Percentiles rank a stretch among this genome's conserved stretches.
phyloP scores from a whole-genome alignment of 2,888 invertebrate species.

The Coremacera marginata region DNA sequence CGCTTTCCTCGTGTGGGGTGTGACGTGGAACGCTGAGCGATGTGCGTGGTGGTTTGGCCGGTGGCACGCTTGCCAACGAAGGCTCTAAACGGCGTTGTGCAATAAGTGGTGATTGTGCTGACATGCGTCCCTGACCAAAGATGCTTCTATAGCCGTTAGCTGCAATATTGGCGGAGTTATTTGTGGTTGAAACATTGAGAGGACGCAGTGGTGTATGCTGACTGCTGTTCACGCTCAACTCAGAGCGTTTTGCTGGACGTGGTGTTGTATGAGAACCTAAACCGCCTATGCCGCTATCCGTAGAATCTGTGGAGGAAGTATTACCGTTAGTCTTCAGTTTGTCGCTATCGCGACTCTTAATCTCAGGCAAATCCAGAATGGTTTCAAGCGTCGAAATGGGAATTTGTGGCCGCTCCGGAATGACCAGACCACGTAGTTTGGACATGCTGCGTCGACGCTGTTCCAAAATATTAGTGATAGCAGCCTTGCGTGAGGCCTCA shows the following conservation, averaged over 20 bases:
- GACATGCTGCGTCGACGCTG: constrained; percentile 86
- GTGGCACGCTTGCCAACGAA: constrained; percentile 56
- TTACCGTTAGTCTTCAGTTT: constrained; percentile 69
- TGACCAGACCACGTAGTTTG: constrained; percentile 88
- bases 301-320: constrained; percentile 61
- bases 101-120: constrained; percentile 43
- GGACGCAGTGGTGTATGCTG: constrained; percentile 49
- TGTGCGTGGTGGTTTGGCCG: constrained; percentile 66
- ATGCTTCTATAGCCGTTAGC: constrained; percentile 60
- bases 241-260: constrained; percentile 53
- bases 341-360: constrained; percentile 79
- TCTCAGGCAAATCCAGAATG: constrained; percentile 84
- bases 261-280: constrained; percentile 43
- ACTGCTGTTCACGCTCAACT: constrained; percentile 36
- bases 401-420: constrained; percentile 79
- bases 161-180: constrained; percentile 61
- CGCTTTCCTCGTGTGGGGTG: constrained; percentile 58
- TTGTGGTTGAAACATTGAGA: constrained; percentile 52
- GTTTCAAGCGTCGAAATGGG: constrained; percentile 70
- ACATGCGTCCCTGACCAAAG: constrained; percentile 45
- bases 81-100: constrained; percentile 56
- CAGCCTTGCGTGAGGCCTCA: constrained; percentile 73
- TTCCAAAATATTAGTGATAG: constrained; percentile 82
- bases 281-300: constrained; percentile 59
- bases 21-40: constrained; percentile 60